These are phyloP conservation scores for Chinchilla lanigera DNA, from an alignment of 2,113 vertebrate species.

Conservation along the genomic window DNA sequence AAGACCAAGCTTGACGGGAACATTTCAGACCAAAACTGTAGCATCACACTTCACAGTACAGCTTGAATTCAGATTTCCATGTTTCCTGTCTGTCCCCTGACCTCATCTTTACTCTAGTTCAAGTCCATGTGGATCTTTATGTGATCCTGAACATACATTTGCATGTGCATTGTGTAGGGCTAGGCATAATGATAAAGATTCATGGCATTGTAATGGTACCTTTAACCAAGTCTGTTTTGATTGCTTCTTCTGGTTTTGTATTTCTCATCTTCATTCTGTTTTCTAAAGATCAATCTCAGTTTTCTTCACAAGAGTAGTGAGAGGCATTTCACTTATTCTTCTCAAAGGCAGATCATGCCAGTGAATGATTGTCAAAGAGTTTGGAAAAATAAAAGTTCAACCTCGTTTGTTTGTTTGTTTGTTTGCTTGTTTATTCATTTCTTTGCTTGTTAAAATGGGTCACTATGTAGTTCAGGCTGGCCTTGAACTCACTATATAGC, in stretches of 20 bases:
- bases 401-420: not conserved
- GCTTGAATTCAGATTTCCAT: not conserved
- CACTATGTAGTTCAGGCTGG: not conserved
- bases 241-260: not conserved
- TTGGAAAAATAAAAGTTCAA: not conserved
- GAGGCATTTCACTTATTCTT: not conserved
- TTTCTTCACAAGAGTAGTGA: not conserved
- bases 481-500: not conserved
- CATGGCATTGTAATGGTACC: not conserved
- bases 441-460: not conserved
- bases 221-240: not conserved
- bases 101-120: not conserved
- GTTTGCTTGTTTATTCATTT: not conserved
- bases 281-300: not conserved
- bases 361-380: not conserved
- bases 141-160: not conserved
- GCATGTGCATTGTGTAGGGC: too few relatives aligned
- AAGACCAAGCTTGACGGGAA: not conserved
- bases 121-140: rapidly evolving
- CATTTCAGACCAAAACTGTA: not conserved
- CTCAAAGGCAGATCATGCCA: not conserved
- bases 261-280: not conserved
- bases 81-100: rapidly evolving
- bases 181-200: not conserved
- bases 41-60: not conserved